Evolutionary conservation across 2,888 invertebrate species (phyloP).

Genomic region (Pterostichus niger): DNA sequence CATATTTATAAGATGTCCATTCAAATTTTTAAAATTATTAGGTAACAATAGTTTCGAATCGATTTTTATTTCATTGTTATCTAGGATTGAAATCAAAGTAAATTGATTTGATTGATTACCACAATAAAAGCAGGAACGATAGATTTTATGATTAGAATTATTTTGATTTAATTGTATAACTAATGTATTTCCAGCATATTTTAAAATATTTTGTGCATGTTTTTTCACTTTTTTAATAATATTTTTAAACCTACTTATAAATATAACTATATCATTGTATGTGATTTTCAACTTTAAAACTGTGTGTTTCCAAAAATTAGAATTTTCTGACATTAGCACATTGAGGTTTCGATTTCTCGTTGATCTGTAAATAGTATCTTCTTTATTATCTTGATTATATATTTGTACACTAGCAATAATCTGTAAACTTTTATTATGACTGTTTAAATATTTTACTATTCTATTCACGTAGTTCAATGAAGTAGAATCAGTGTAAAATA

Average conservation of each 20-base stretch:
- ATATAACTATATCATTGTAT: slow-evolving; percentile 38
- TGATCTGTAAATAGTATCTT: slow-evolving; percentile 21
- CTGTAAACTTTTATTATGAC: background rate
- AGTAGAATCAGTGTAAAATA: slow-evolving; percentile 52
- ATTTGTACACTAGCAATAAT: slow-evolving; percentile 26
- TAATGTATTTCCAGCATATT: slow-evolving; percentile 56
- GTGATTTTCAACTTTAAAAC: background rate
- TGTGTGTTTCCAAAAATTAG: slow-evolving; percentile 37
- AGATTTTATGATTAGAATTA: slow-evolving; percentile 11
- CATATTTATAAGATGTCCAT: slow-evolving; percentile 54
- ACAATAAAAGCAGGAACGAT: slow-evolving; percentile 56
- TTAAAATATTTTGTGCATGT: slow-evolving; percentile 9
- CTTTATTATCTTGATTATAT: slow-evolving; percentile 49
- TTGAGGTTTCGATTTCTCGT: slow-evolving; percentile 7
- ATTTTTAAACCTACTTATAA: slow-evolving; percentile 19
- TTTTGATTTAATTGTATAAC: slow-evolving; percentile 26
- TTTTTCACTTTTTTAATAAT: slow-evolving; percentile 1
- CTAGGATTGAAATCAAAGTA: slow-evolving; percentile 22
- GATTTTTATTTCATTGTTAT: background rate
- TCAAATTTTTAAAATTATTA: slow-evolving; percentile 43
- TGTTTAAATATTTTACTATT: slow-evolving; percentile 17
- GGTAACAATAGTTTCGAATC: background rate
- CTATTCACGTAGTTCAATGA: slow-evolving; percentile 22
- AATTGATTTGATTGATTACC: slow-evolving; percentile 50
- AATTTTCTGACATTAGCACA: slow-evolving; percentile 43